Evolutionary conservation across 2,888 invertebrate genomes (phyloP), one percentile per base, ranked within the genome.

Genomic region (Hypomecis punctinalis): DNA sequence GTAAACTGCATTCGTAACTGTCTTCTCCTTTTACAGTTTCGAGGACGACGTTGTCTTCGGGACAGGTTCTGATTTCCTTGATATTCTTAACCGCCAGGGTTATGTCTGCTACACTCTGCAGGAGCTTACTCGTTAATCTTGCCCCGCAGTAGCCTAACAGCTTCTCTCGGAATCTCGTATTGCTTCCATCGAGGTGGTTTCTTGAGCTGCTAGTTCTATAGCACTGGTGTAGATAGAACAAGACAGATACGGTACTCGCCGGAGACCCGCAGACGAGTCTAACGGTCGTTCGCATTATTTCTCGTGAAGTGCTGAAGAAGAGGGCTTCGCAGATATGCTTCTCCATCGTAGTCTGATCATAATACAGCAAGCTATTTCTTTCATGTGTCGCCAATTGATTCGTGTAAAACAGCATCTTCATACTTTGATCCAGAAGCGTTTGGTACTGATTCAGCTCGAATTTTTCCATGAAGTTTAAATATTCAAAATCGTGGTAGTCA

Each of bases 171-270:
- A 89, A 76, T 48, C 83, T 87, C 0, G 82, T 86, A 63, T 92
- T 91, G 64, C 82, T 71, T 33, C 91, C 91, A 56, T 85, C 90
- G 40, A 92, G 67, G 63, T 88, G 87, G 63, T 91, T 89, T 59
- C 73, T 85, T 0, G 83, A 42, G 54, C 88, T 82, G 56, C 82
- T 85, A 0, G 86, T 85, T 73, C 91, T 83, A 61, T 87, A 85
- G 66, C 91, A 90, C 68, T 93, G 90, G 57, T 93, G 91, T 1
- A 93, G 83, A 66, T 88, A 93, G 71, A 92, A 93, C 10, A 93
- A 79, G 0, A 93, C 84, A 1, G 93, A 93, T 0, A 93, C 88
- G 7, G 75, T 75, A 39, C 83, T 69, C 0, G 92, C 75, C 8
- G 85, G 69, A 1, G 84, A 85, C 3, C 93, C 91, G 61, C 93